Evolutionary conservation across 2,888 invertebrate species (phyloP).

Genomic region (Erpobdella octoculata): DNA sequence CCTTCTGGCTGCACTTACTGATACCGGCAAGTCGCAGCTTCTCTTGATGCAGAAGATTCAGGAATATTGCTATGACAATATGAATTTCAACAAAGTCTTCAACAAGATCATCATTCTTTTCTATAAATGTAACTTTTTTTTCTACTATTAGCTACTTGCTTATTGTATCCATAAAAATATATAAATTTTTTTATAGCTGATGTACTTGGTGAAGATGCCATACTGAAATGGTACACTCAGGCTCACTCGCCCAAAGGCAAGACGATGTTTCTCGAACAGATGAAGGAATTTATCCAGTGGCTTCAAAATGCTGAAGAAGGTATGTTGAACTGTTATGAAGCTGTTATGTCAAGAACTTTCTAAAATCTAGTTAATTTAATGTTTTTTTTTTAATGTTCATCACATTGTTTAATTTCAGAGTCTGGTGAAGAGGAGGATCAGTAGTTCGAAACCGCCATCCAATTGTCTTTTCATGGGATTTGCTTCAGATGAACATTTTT

Average conservation of each 20-base stretch:
- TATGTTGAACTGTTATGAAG: too few relatives aligned
- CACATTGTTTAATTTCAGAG: neutral
- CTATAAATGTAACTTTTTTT: conserved; percentile 69
- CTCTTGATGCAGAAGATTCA: conserved; percentile 75
- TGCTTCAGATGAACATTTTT: neutral
- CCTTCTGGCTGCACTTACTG: conserved; percentile 77
- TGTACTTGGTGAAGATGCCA: conserved; percentile 86
- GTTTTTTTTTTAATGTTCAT: neutral
- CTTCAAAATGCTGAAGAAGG: conserved; percentile 89
- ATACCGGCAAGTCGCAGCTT: conserved; percentile 76
- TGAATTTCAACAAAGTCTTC: conserved; percentile 97
- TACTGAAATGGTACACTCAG: conserved; percentile 91
- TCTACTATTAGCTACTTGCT: neutral
- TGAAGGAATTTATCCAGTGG: conserved; percentile 96
- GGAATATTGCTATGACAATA: conserved; percentile 96
- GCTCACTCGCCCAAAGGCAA: conserved; percentile 87
- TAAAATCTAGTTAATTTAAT: neutral
- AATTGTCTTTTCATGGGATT: neutral
- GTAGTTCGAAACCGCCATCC: neutral
- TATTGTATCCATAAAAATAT: neutral
- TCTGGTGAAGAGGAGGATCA: neutral
- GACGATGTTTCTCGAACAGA: conserved; percentile 93
- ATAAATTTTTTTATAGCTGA: conserved; percentile 60
- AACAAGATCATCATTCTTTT: conserved; percentile 90
- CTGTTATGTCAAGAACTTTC: too few relatives aligned